Conservation (phyloP, 2,888 invertebrate species). For the Zygogramma bicolorata region DNA sequence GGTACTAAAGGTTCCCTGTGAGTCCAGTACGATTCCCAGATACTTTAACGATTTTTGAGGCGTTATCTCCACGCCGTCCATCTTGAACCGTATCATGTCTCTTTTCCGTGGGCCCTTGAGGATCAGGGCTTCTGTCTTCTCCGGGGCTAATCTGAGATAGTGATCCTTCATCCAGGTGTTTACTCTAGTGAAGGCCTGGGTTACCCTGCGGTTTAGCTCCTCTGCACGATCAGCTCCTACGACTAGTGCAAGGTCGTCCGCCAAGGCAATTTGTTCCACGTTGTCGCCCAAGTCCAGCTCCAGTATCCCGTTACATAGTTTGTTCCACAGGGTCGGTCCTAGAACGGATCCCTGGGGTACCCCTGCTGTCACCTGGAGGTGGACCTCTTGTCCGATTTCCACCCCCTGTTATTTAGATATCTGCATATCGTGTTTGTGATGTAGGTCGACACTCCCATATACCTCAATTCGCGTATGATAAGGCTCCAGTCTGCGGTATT, state of each 20-base stretch:
- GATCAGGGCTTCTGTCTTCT: not conserved
- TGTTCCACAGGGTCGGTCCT: slow-evolving; percentile 9
- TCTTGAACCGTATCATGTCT: not conserved
- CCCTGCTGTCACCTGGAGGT: not conserved
- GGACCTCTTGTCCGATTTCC: not conserved
- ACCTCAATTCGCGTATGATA: slow-evolving; percentile 15
- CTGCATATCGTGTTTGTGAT: not conserved
- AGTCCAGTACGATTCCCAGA: not conserved
- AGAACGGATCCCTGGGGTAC: slow-evolving; percentile 16
- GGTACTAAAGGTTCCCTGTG: not conserved
- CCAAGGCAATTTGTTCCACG: not conserved
- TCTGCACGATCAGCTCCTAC: not conserved
- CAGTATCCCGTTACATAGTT: not conserved
- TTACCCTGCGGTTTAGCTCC: not conserved
- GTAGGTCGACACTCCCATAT: slow-evolving; percentile 6
- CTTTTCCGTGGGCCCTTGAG: not conserved
- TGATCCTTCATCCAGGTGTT: not conserved
- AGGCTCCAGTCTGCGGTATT: slow-evolving; percentile 28
- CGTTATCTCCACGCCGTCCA: not conserved
- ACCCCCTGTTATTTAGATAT: slow-evolving; percentile 16
- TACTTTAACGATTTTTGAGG: not conserved
- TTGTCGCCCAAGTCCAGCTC: not conserved
- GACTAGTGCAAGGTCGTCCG: slow-evolving; percentile 9
- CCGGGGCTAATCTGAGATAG: not conserved
- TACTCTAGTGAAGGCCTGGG: not conserved